phyloP scores from a whole-genome alignment of 2,113 vertebrate genomes.

The Notechis scutatus region DNA sequence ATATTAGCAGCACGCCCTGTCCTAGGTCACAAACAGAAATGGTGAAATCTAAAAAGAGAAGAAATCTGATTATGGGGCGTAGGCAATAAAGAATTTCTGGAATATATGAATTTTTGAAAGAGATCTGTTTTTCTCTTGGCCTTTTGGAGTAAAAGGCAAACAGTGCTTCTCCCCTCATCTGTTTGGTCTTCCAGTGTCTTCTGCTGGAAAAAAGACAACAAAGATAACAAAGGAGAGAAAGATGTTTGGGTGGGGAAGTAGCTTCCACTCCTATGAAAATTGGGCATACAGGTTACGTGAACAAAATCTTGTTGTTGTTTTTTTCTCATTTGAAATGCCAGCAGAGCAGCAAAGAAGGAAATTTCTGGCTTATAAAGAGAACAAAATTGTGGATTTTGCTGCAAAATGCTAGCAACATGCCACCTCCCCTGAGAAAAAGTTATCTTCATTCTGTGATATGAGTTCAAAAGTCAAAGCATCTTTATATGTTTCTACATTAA shows the following conservation, averaged over 20 bases:
- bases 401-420: neutral
- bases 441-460: neutral
- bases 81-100: neutral
- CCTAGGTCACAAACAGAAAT: neutral
- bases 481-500: conserved; percentile 8
- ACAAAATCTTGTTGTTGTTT: neutral
- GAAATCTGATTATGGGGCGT: neutral
- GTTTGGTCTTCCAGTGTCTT: neutral
- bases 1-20: neutral
- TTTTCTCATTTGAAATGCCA: conserved; percentile 11
- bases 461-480: conserved; percentile 18
- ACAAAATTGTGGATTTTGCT: neutral
- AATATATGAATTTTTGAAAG: neutral
- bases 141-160: neutral
- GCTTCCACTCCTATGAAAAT: conserved; percentile 15
- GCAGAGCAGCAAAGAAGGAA: conserved; percentile 15
- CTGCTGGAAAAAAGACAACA: neutral
- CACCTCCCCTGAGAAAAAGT: neutral
- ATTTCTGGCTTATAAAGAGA: neutral
- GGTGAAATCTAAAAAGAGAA: neutral
- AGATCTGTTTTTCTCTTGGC: neutral
- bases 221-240: neutral
- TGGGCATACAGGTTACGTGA: conserved; percentile 7
- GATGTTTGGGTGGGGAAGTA: neutral
- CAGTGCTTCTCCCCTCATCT: neutral